These are phyloP conservation scores for Bombyx mandarina DNA, from an alignment of 1,140 invertebrate genomes.

Conservation along the genomic window DNA sequence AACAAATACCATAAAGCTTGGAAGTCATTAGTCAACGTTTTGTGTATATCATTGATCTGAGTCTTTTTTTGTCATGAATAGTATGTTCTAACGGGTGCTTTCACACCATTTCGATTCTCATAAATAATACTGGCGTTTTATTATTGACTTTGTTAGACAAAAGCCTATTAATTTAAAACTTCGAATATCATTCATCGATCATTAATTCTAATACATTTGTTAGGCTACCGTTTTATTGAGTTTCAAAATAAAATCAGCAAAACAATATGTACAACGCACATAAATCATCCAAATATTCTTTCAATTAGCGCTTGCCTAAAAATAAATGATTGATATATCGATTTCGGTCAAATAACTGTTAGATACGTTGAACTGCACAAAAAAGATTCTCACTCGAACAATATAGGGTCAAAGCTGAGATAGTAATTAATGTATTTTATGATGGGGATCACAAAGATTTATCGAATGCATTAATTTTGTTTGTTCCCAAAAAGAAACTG, in stretches of 20 bases:
- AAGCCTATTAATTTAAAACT: too few species aligned
- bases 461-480: conserved; percentile 18
- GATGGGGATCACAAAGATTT: conserved; percentile 6
- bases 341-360: conserved; percentile 16
- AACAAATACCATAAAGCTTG: too few species aligned
- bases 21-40: too few species aligned
- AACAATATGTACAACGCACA: conserved; percentile 17
- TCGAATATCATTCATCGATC: too few species aligned
- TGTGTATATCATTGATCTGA: too few species aligned
- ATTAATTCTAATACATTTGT: too few species aligned
- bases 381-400: conserved; percentile 1
- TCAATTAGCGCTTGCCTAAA: conserved; percentile 15
- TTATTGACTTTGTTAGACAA: too few species aligned
- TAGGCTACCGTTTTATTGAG: too few species aligned
- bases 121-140: too few species aligned
- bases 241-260: conserved; percentile 3
- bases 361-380: conserved; percentile 11
- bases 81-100: too few species aligned
- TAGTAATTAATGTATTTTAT: conserved; percentile 1
- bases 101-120: too few species aligned
- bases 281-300: conserved; percentile 2
- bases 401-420: not conserved
- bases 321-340: conserved; percentile 18
- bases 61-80: too few species aligned
- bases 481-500: conserved; percentile 8